Evolutionary conservation across 92 coral and sea anemone genomes (phyloP).

Genomic region (Zoanthus solanderi): DNA sequence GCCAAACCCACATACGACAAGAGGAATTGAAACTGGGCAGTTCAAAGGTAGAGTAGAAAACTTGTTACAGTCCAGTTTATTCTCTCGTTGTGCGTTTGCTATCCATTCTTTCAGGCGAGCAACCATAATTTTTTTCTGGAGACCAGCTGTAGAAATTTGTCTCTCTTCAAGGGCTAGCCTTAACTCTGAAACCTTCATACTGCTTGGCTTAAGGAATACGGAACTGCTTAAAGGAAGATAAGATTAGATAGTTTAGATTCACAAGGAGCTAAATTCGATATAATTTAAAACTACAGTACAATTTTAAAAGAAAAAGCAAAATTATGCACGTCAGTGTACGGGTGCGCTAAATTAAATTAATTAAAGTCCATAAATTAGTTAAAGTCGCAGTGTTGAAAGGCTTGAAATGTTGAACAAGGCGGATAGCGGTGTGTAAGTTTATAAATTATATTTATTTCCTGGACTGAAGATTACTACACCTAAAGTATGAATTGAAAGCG

Average conservation of each 20-base stretch:
- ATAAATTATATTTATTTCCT: background rate
- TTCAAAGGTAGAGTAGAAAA: constrained; percentile 30
- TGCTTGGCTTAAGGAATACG: constrained; percentile 12
- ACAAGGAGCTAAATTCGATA: too few species aligned
- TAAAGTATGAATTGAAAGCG: constrained; percentile 13
- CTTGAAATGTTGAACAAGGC: background rate
- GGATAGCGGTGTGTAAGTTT: background rate
- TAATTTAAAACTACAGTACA: too few species aligned
- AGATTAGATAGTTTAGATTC: too few species aligned
- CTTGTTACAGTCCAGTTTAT: constrained; percentile 47
- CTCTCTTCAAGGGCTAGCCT: constrained; percentile 29
- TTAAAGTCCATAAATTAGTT: too few species aligned
- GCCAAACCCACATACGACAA: constrained; percentile 60
- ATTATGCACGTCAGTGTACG: too few species aligned
- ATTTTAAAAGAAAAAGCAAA: too few species aligned
- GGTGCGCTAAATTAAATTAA: too few species aligned
- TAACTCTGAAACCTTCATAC: constrained; percentile 38
- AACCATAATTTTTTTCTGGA: background rate
- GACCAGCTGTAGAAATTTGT: constrained; percentile 15
- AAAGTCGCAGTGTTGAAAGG: too few species aligned
- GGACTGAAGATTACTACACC: background rate
- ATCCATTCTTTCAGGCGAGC: constrained; percentile 1
- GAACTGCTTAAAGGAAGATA: background rate
- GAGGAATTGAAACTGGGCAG: constrained; percentile 25
- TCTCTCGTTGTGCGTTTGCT: constrained; percentile 28